Conservation (phyloP, 2,113 vertebrate species). For the Rafetus swinhoei region DNA sequence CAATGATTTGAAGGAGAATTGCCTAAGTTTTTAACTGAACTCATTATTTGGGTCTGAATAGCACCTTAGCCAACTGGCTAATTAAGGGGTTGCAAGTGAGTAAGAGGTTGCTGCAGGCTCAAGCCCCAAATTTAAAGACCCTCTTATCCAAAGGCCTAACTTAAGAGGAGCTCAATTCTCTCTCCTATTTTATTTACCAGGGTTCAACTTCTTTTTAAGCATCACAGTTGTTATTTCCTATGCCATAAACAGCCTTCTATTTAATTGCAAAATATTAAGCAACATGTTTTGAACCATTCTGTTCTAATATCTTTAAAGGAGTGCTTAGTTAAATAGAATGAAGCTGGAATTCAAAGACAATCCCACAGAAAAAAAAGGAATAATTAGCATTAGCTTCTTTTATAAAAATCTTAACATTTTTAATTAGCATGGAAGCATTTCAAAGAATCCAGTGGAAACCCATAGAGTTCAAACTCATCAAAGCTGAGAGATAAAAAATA, state of each 20-base stretch:
- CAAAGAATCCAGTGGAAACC: conserved; percentile 9
- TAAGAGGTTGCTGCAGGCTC: background rate
- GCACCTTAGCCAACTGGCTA: background rate
- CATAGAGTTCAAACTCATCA: conserved; percentile 2
- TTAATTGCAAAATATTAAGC: background rate
- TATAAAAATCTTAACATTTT: background rate
- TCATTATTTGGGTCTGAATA: background rate
- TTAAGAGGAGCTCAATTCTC: background rate
- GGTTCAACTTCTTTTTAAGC: background rate
- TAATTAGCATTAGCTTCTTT: background rate
- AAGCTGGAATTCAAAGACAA: background rate
- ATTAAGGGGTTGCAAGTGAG: background rate
- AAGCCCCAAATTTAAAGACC: background rate
- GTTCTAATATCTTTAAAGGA: background rate
- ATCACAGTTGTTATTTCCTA: background rate
- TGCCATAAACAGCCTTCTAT: background rate
- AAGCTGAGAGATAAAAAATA: background rate
- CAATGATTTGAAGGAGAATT: background rate
- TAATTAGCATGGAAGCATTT: conserved; percentile 12
- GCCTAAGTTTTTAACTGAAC: background rate
- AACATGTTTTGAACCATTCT: background rate
- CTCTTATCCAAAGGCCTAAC: background rate
- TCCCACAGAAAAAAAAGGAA: background rate
- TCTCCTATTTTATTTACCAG: background rate
- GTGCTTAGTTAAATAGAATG: background rate